Evolutionary conservation across 1,140 invertebrate genomes (phyloP).

Genomic region (Caenorhabditis remanei): DNA sequence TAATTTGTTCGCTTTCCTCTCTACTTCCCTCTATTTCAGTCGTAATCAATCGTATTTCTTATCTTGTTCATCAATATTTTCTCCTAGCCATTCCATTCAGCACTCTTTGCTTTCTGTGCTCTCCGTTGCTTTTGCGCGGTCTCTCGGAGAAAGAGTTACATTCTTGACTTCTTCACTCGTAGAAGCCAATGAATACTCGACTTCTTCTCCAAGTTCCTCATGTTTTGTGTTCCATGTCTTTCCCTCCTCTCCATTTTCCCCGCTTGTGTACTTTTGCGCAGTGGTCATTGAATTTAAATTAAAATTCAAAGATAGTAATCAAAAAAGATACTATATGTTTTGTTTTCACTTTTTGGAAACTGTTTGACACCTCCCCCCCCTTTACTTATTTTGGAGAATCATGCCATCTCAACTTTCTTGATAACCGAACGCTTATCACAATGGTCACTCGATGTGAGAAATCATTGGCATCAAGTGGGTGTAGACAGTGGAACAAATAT

Average conservation of each 20-base stretch:
- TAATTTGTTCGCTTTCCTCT: no score
- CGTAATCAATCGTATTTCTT: not conserved
- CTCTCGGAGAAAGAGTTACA: not conserved
- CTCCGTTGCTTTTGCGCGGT: not conserved
- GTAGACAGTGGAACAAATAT: constrained; percentile 25
- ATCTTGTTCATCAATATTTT: no score
- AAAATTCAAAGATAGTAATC: no score
- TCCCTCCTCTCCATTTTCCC: no score
- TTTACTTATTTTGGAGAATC: not conserved
- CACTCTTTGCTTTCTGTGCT: not conserved
- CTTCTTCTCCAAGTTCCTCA: not conserved
- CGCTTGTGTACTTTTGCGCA: no score
- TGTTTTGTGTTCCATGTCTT: no score
- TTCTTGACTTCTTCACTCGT: not conserved
- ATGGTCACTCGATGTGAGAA: not conserved
- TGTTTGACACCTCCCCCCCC: not conserved
- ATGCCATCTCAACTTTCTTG: not conserved
- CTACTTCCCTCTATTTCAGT: not conserved
- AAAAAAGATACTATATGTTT: no score
- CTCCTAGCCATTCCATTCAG: not conserved
- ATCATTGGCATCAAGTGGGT: not conserved
- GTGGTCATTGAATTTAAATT: no score
- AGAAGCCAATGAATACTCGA: not conserved
- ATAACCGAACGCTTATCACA: constrained; percentile 6
- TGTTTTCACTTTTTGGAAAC: no score